Evolutionary conservation across 2,797 vertebrate species (phyloP).

Genomic region (Acipenser ruthenus): DNA sequence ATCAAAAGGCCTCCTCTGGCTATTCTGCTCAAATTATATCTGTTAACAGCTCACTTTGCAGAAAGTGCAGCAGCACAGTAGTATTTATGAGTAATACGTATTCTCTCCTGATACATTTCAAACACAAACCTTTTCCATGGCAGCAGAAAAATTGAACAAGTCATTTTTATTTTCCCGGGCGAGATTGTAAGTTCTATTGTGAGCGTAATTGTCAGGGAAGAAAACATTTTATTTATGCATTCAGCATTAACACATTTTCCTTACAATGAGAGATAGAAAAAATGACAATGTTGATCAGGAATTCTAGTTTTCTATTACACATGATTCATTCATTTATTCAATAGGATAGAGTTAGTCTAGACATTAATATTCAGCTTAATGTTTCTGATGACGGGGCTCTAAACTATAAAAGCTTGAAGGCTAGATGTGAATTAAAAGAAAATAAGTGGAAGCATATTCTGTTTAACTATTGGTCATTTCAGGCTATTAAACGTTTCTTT

Average conservation of each 20-base stretch:
- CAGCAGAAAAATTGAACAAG: constrained; percentile 78
- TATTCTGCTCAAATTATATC: constrained; percentile 97
- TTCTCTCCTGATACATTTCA: constrained; percentile 88
- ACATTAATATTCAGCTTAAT: constrained; percentile 98
- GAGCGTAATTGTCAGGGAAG: constrained; percentile 71
- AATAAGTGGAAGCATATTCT: constrained; percentile 60
- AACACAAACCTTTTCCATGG: constrained; percentile 84
- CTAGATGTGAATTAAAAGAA: constrained; percentile 67
- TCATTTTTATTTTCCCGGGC: constrained; percentile 70
- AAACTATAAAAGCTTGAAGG: constrained; percentile 81
- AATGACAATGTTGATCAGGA: constrained; percentile 64
- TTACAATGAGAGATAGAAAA: constrained; percentile 77
- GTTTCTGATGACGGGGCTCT: constrained; percentile 95
- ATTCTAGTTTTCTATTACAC: constrained; percentile 55
- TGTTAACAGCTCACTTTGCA: constrained; percentile 99
- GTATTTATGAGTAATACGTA: constrained; percentile 93
- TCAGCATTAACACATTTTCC: constrained; percentile 68
- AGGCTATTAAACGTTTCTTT: too few species aligned
- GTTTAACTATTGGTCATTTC: too few species aligned
- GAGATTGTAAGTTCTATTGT: constrained; percentile 75
- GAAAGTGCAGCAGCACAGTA: constrained; percentile 83
- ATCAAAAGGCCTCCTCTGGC: constrained; percentile 99
- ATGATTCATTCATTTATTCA: constrained; percentile 68
- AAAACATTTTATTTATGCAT: constrained; percentile 82
- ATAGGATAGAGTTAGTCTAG: constrained; percentile 65